Conservation (phyloP, 2,888 invertebrate species). For the Mythimna pallens region DNA sequence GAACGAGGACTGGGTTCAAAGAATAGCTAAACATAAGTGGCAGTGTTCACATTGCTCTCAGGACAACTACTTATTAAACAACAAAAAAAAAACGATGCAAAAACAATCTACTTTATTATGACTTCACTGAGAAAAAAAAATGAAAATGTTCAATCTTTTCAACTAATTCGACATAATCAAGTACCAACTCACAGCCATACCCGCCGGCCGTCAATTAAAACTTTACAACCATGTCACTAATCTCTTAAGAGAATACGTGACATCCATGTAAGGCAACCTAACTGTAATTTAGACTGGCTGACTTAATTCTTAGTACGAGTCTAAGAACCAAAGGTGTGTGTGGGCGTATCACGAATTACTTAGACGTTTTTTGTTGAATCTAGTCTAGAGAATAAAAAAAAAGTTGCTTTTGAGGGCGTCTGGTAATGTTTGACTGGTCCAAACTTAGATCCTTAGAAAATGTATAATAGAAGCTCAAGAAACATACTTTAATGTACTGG, state of each 20-base stretch:
- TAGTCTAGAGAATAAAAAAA: constrained; percentile 3
- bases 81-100: too few relatives aligned
- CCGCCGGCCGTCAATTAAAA: constrained; percentile 50
- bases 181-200: background rate
- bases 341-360: constrained; percentile 21
- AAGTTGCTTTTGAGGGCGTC: background rate
- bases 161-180: background rate
- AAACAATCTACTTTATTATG: too few relatives aligned
- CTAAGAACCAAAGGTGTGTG: constrained; percentile 28
- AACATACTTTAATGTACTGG: background rate
- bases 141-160: background rate
- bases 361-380: constrained; percentile 10
- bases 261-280: constrained; percentile 50
- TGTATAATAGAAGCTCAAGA: background rate
- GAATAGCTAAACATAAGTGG: too few relatives aligned
- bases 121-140: too few relatives aligned
- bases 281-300: constrained; percentile 35
- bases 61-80: too few relatives aligned
- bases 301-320: constrained; percentile 42
- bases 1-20: too few relatives aligned
- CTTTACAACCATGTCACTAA: constrained; percentile 41
- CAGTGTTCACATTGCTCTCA: too few relatives aligned
- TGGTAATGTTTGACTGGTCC: background rate
- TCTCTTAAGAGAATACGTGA: constrained; percentile 30
- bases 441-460: background rate